A percentile compares a stretch with the other conserved stretches of the same genome.
phyloP scores from a whole-genome alignment of 2,113 vertebrate genomes.

The Spea bombifrons region DNA sequence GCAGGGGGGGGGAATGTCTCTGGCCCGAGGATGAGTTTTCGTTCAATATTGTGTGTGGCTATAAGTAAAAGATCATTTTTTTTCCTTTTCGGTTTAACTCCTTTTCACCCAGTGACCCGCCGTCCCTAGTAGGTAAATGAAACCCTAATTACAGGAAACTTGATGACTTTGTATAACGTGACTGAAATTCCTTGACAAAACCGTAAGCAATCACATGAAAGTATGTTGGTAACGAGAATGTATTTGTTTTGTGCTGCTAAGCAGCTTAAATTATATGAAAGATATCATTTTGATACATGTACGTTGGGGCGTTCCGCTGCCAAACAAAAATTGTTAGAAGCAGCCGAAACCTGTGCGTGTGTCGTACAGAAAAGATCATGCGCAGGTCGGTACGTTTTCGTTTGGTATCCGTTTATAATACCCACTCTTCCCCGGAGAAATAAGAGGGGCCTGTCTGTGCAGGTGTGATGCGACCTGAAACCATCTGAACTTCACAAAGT shows the following conservation, averaged over 20 bases:
- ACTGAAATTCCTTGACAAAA: neutral
- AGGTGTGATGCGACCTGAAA: conserved; percentile 38
- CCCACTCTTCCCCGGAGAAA: conserved; percentile 34
- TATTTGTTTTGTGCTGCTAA: neutral
- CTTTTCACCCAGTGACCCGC: no score
- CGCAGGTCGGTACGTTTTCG: conserved; percentile 16
- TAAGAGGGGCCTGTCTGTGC: conserved; percentile 32
- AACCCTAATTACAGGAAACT: no score
- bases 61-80: no score
- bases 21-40: conserved; percentile 3
- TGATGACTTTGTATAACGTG: no score
- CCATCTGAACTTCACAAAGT: conserved; percentile 12
- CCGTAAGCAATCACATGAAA: neutral
- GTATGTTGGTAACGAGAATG: neutral
- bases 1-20: conserved; percentile 2
- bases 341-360: conserved; percentile 7
- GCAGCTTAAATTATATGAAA: neutral
- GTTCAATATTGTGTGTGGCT: neutral
- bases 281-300: neutral
- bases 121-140: no score
- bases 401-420: conserved; percentile 36
- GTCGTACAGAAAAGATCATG: conserved; percentile 5
- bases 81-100: no score
- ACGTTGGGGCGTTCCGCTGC: neutral
- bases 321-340: conserved; percentile 10